Evolutionary conservation across 2,888 invertebrate species (phyloP).

Genomic region (Pilophorus perplexus): DNA sequence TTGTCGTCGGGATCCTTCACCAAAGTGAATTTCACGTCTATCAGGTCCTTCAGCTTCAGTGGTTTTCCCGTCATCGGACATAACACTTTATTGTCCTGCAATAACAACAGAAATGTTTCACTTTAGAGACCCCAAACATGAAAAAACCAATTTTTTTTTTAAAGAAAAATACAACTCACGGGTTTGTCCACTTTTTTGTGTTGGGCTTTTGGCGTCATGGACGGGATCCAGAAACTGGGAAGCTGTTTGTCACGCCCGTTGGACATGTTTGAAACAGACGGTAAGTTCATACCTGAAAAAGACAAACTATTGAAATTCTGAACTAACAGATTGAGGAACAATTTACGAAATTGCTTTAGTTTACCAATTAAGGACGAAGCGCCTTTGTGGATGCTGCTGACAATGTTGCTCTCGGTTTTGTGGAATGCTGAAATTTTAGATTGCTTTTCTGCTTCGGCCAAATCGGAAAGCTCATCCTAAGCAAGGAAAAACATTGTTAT

Average conservation of each 20-base stretch:
- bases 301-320: too few species aligned
- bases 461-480: conserved; percentile 61
- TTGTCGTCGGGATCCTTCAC: conserved; percentile 85
- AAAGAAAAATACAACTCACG: too few species aligned
- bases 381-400: conserved; percentile 52
- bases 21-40: conserved; percentile 87
- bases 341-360: too few species aligned
- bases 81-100: conserved; percentile 66
- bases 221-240: conserved; percentile 97
- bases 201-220: conserved; percentile 83
- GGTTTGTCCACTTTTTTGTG: conserved; percentile 70
- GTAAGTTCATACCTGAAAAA: conserved; percentile 34
- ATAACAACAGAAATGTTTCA: neutral
- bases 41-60: conserved; percentile 86
- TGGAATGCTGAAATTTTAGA: conserved; percentile 75
- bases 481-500: neutral
- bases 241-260: conserved; percentile 75
- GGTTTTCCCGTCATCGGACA: conserved; percentile 84
- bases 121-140: neutral
- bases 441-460: conserved; percentile 70
- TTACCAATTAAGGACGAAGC: neutral
- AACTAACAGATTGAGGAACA: too few species aligned
- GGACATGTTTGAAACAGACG: conserved; percentile 72
- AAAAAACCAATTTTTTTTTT: neutral
- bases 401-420: conserved; percentile 76